Conservation (phyloP, 2,113 vertebrate genomes). For the Manacus vitellinus region DNA sequence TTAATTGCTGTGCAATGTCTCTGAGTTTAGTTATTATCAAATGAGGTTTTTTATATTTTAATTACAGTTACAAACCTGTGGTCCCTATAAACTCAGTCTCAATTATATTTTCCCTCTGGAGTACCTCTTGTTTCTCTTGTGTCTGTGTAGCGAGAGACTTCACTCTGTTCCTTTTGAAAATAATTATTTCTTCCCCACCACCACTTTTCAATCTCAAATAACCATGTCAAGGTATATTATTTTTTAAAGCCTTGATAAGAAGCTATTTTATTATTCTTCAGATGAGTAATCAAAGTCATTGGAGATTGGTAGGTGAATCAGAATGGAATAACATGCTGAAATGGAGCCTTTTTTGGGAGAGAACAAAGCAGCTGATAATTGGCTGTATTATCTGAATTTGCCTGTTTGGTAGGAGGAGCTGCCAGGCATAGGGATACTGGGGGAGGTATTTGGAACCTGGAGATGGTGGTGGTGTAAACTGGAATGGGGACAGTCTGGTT, state of each 20-base stretch:
- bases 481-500: neutral
- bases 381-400: rapidly evolving
- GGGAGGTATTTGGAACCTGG: neutral
- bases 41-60: neutral
- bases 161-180: neutral
- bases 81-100: neutral
- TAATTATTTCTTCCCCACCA: neutral
- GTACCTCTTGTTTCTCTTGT: neutral
- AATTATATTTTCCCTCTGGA: neutral
- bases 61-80: neutral
- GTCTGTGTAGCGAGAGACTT: neutral
- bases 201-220: slow-evolving; percentile 17
- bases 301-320: neutral
- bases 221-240: neutral
- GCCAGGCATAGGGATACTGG: neutral
- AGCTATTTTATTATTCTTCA: slow-evolving; percentile 27
- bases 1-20: neutral
- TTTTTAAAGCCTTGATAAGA: slow-evolving; percentile 43
- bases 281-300: neutral
- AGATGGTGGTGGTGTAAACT: rapidly evolving
- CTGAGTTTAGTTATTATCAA: neutral
- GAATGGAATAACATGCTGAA: neutral
- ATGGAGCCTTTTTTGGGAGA: neutral
- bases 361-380: neutral
- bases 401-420: neutral